Evolutionary conservation across 1,140 invertebrate species (phyloP).

Genomic region (Acromyrmex charruanus): DNA sequence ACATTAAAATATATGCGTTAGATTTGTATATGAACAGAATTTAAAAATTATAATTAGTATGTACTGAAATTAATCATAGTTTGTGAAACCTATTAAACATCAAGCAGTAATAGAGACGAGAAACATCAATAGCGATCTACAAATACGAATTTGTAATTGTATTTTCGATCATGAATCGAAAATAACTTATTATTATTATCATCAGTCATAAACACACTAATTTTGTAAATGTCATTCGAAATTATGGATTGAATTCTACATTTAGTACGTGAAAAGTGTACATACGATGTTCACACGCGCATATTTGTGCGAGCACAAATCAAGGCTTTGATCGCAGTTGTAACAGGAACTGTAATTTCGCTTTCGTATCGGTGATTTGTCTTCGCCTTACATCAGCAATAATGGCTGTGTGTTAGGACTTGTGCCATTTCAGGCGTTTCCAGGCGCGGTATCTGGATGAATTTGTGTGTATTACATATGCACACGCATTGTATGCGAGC

Average conservation of each 20-base stretch:
- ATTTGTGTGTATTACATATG: neutral
- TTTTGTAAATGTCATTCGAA: constrained; percentile 19
- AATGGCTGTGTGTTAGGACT: constrained; percentile 69
- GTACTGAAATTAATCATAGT: constrained; percentile 8
- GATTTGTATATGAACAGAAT: neutral
- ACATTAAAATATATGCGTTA: neutral
- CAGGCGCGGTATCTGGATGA: constrained; percentile 1
- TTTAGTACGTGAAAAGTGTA: neutral
- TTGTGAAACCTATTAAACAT: neutral
- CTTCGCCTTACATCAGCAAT: constrained; percentile 54
- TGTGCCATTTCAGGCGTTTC: constrained; percentile 11
- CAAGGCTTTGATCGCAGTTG: constrained; percentile 59
- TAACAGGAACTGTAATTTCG: constrained; percentile 64
- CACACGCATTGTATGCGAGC: neutral
- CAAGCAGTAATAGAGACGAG: neutral
- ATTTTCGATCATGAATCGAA: constrained; percentile 4
- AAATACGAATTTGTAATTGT: neutral
- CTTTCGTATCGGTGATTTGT: constrained; percentile 59
- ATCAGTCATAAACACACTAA: neutral
- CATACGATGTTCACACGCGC: constrained; percentile 12
- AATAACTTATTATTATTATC: constrained; percentile 15
- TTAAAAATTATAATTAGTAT: neutral
- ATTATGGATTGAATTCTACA: neutral
- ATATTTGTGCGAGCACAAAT: constrained; percentile 21
- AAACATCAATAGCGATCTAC: neutral